phyloP scores from a whole-genome alignment of 2,888 invertebrate genomes.

The Trichopoda pennipes region DNA sequence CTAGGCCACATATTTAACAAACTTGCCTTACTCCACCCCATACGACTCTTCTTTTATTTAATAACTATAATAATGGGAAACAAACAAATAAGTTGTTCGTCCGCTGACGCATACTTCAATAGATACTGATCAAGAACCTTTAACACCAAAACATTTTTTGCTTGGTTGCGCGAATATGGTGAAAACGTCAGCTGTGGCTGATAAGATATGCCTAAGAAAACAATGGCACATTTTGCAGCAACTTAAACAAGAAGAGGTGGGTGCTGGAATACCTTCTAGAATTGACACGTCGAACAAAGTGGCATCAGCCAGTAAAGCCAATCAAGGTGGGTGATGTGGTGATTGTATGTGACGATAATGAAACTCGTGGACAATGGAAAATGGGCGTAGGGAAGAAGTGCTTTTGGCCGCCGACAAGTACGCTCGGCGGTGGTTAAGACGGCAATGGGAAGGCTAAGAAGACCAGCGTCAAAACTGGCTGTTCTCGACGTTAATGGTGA shows the following conservation, averaged over 20 bases:
- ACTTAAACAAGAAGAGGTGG: constrained; percentile 45
- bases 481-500: constrained; percentile 4
- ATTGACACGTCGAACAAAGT: constrained; percentile 46
- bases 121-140: constrained; percentile 44
- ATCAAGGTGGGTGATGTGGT: constrained; percentile 56
- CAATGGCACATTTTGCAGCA: constrained; percentile 67
- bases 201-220: no score
- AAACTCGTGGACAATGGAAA: no score
- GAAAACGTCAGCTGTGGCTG: constrained; percentile 53
- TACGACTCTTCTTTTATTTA: no score
- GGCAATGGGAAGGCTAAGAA: neutral
- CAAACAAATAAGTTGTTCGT: no score
- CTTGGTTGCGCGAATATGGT: constrained; percentile 59
- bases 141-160: constrained; percentile 67
- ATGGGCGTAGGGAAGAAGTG: neutral
- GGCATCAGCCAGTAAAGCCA: constrained; percentile 36
- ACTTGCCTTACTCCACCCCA: no score
- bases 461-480: constrained; percentile 9
- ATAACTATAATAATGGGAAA: no score
- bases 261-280: constrained; percentile 39
- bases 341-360: constrained; percentile 22
- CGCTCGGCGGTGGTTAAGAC: neutral
- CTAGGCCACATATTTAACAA: no score
- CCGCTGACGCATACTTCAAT: constrained; percentile 64
- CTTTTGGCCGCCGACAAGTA: neutral